Percentiles rank a stretch among this genome's conserved stretches.
phyloP scores from a whole-genome alignment of 2,113 vertebrate genomes.

The Eira barbara region DNA sequence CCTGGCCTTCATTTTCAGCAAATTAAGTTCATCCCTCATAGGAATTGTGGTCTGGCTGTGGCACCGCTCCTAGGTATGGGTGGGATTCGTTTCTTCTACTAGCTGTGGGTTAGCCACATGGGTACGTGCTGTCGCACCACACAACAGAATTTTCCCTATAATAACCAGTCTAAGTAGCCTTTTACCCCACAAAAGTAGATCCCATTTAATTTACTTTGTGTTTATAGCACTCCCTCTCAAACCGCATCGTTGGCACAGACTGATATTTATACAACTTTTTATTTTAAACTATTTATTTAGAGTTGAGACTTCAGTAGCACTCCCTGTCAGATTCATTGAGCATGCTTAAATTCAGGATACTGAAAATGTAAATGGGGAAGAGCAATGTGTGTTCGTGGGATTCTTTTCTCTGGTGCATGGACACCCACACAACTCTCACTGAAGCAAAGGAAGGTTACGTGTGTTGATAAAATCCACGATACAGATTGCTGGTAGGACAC shows the following conservation, averaged over 20 bases:
- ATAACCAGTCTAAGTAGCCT: conserved; percentile 81
- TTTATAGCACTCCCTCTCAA: conserved; percentile 81
- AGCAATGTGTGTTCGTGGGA: not conserved
- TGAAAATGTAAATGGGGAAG: conserved; percentile 65
- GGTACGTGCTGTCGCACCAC: conserved; percentile 85
- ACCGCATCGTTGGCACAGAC: conserved; percentile 78
- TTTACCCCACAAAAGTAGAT: conserved; percentile 81
- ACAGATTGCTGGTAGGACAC: not conserved
- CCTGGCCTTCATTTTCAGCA: conserved; percentile 84
- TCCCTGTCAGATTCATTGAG: conserved; percentile 75
- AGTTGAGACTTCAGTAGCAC: conserved; percentile 76
- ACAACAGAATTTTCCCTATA: conserved; percentile 84
- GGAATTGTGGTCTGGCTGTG: conserved; percentile 83
- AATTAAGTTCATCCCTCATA: conserved; percentile 82
- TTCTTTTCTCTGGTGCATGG: not conserved
- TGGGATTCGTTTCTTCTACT: conserved; percentile 83
- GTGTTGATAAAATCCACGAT: not conserved
- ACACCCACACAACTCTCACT: not conserved
- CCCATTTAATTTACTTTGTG: conserved; percentile 83
- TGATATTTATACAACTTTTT: conserved; percentile 84
- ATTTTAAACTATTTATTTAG: conserved; percentile 86
- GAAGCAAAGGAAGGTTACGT: not conserved
- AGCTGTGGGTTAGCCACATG: conserved; percentile 83
- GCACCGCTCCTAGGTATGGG: conserved; percentile 83
- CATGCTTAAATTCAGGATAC: conserved; percentile 65